Base-by-base conservation (phyloP, 30 jellyfish, hydroid and myxozoan species). In the Aurelia sp. region DNA sequence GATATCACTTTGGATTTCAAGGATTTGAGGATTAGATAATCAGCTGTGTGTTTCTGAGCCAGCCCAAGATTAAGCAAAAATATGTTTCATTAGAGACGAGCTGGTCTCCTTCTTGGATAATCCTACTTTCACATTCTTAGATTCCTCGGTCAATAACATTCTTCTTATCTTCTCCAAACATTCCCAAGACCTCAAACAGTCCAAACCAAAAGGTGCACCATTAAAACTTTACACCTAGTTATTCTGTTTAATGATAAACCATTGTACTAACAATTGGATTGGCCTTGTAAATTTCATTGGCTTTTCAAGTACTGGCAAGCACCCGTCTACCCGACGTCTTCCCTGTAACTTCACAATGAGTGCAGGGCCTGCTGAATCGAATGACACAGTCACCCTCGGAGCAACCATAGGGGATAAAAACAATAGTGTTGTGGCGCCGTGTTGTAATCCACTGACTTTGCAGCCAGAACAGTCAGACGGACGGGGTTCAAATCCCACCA, bases 111-210 rank as follows among this genome's bases (percentile, higher is more conserved):
- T 65, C 35, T 22, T 63, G 73, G 89, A 13, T 78, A 78, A 78
- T 78, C 89, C 68, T 8, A 23, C 89, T 61, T 81, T 78, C 81
- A 18, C 89, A 63, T 78, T 55, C 15, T 78, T 78, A 78, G 89
- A 78, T 62, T 78, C 89, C 79, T 63, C 66, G 51, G 89, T 78
- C 89, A 78, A 78, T 73, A 78, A 65, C 64, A 63, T 23, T 81
- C 79, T 12, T 41, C 89, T 78, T 78, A 78, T 78, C 89, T 78
- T 78, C 62, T 78, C 89, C 89, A 78, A 78, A 78, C 89, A 78
- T 78, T 62, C 79, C 66, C 77, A 78, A 78, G 89, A 78, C 79
- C 89, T 78, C 79, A 63, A 63, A 78, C 79, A 78, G 65, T 27
- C 85, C 79, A 61, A 78, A 40, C 79, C 79, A 78, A 62, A 59